Percentiles rank a stretch among this genome's conserved stretches.
phyloP scores from a whole-genome alignment of 2,888 invertebrate genomes.

The Lacanobia wlatinum region DNA sequence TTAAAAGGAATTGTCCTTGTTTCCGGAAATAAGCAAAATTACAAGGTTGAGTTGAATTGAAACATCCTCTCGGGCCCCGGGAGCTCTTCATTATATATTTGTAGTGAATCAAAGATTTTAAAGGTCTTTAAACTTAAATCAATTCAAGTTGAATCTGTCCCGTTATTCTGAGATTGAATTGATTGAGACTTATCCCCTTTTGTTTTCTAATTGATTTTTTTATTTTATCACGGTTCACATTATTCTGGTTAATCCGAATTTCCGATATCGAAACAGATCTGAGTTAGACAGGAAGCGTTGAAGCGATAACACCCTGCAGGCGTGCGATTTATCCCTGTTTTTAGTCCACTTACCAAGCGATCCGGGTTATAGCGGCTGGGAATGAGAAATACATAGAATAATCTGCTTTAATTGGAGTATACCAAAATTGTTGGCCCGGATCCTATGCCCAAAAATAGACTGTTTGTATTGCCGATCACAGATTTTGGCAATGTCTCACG shows the following conservation, averaged over 20 bases:
- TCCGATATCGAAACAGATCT: slow-evolving; percentile 13
- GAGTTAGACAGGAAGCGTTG: slow-evolving; percentile 29
- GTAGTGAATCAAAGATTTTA: slow-evolving; percentile 27
- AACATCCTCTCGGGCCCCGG: slow-evolving; percentile 6
- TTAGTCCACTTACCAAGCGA: slow-evolving; percentile 29
- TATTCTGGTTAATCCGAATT: not conserved
- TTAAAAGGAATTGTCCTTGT: slow-evolving; percentile 18
- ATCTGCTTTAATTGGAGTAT: slow-evolving; percentile 42
- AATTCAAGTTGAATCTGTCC: slow-evolving; percentile 1
- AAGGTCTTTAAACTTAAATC: slow-evolving; percentile 17
- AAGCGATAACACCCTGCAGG: slow-evolving; percentile 26
- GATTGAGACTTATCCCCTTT: not conserved
- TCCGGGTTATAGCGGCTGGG: slow-evolving; percentile 23
- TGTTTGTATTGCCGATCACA: slow-evolving; percentile 29
- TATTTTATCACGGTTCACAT: not conserved
- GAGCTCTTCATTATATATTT: slow-evolving; percentile 22
- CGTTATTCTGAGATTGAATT: slow-evolving; percentile 4
- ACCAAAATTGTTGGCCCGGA: slow-evolving; percentile 29
- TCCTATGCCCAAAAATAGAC: slow-evolving; percentile 38
- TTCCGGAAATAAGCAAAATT: slow-evolving; percentile 33
- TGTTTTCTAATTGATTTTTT: slow-evolving; percentile 1
- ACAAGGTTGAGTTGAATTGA: slow-evolving; percentile 17
- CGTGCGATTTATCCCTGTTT: slow-evolving; percentile 33
- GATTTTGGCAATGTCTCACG: slow-evolving; percentile 20
- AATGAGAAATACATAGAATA: slow-evolving; percentile 47